Percentiles rank a stretch among this genome's conserved stretches.
phyloP scores from a whole-genome alignment of 2,113 vertebrate species.

The Heteronetta atricapilla region DNA sequence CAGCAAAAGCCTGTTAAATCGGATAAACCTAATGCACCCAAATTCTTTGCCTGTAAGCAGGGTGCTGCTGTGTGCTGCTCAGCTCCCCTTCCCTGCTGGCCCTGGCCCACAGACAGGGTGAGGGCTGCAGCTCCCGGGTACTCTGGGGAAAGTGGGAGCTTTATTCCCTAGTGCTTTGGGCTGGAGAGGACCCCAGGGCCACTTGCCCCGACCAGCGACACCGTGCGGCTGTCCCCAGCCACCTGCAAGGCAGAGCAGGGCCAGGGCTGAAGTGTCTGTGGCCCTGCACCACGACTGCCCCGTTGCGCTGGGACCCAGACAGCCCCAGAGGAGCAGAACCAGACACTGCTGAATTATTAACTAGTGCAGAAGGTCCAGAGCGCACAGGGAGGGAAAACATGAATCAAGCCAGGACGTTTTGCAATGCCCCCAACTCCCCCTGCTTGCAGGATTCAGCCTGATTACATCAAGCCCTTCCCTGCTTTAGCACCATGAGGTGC shows the following conservation, averaged over 20 bases:
- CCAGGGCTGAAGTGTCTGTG: too few relatives aligned
- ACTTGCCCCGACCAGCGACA: accelerated
- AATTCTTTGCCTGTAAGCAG: slow-evolving; percentile 3
- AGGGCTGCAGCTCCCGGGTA: neutral
- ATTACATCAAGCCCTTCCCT: neutral
- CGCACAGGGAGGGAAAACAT: neutral
- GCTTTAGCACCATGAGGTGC: accelerated
- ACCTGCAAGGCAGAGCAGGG: accelerated
- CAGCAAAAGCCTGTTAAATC: neutral
- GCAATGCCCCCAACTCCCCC: neutral
- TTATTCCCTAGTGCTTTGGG: accelerated
- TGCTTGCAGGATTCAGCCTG: accelerated
- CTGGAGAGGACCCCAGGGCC: accelerated
- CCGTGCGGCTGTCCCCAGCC: neutral
- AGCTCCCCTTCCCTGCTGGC: accelerated
- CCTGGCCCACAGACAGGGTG: neutral
- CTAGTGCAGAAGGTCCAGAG: neutral
- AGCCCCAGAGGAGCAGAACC: neutral
- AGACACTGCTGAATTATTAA: slow-evolving; percentile 12
- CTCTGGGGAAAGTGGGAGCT: neutral
- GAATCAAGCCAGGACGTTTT: slow-evolving; percentile 9
- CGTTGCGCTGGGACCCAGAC: neutral
- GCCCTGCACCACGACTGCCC: neutral
- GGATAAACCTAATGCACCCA: neutral
- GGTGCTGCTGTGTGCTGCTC: accelerated